A percentile compares a stretch with the other conserved stretches of the same genome.
phyloP scores from a whole-genome alignment of 2,888 invertebrate genomes.

The Oligia strigilis region DNA sequence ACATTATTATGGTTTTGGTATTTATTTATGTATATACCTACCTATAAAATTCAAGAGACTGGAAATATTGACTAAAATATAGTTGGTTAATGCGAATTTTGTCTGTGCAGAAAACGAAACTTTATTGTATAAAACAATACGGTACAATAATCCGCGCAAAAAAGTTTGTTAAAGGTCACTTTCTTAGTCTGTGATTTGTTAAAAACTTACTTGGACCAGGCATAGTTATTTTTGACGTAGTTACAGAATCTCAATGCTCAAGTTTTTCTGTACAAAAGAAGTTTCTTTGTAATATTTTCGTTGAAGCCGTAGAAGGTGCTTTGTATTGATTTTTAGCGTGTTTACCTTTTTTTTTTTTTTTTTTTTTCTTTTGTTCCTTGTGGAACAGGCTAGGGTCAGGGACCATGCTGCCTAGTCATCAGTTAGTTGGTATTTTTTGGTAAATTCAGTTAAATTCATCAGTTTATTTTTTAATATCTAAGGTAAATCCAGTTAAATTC shows the following conservation, averaged over 20 bases:
- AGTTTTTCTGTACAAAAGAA: neutral
- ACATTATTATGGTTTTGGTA: neutral
- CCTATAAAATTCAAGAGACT: neutral
- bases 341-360: no score
- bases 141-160: neutral
- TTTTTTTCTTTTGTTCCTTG: no score
- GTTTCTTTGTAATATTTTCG: neutral
- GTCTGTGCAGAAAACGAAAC: neutral
- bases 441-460: no score
- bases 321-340: neutral
- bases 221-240: slow-evolving; percentile 64
- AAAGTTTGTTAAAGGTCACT: neutral
- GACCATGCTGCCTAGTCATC: no score
- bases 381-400: no score
- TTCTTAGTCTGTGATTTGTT: no score
- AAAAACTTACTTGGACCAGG: slow-evolving; percentile 75
- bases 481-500: no score
- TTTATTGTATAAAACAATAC: neutral
- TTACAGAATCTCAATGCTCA: neutral
- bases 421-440: no score
- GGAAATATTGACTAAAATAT: neutral
- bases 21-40: neutral
- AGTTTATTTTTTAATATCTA: no score
- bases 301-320: neutral
- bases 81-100: neutral